Base-by-base conservation (phyloP, 1,140 invertebrate species). In the Drosophila arizonae region DNA sequence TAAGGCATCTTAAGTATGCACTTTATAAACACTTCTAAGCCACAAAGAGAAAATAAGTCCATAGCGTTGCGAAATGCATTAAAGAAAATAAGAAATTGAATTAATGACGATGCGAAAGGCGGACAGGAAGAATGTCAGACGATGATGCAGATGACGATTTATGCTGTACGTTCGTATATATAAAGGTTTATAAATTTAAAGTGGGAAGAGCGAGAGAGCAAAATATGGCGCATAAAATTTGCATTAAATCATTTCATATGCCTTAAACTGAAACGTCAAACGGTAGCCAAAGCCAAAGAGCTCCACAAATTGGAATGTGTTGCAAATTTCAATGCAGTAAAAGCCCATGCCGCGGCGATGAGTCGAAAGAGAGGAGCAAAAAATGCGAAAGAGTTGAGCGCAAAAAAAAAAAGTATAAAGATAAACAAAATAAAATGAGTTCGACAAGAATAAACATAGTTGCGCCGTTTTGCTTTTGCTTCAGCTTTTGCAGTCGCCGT, bases 281-380 rank as follows among this genome's bases (percentile, higher is more conserved):
- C 82, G 81, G 81, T 85, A 87, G 81, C 81, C 75, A 70, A 69
- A 81, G 78, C 36, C 36, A 85, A 65, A 71, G 61, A 55, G 15
- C 65, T 30, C 70, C 80, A 86, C 81, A 84, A 82, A 81, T 57
- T 72, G 71, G 72, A 85, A 87, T 85, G 81, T 87, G 81, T 85
- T 81, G 81, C 75, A 86, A 86, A 81, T 86, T 86, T 76, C 78
- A 85, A 87, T 85, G 82, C 81, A 86, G 87, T 87, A 78, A 78
- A 78, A 78, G 82, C 75, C 71, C 74, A 71, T 39, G 36, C 11
- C 36, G 36, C 41, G 75, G 45, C 28, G 58, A 52, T 11, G 65
- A 26, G 58, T 39, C 39, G 48, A 50, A 63, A 65, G 56, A 54
- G 65, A 6, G 10, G 11, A 15, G 28, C 26, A n/a, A 26, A 67